Base-by-base conservation (phyloP, 2,888 invertebrate species). In the Trilocha varians region DNA sequence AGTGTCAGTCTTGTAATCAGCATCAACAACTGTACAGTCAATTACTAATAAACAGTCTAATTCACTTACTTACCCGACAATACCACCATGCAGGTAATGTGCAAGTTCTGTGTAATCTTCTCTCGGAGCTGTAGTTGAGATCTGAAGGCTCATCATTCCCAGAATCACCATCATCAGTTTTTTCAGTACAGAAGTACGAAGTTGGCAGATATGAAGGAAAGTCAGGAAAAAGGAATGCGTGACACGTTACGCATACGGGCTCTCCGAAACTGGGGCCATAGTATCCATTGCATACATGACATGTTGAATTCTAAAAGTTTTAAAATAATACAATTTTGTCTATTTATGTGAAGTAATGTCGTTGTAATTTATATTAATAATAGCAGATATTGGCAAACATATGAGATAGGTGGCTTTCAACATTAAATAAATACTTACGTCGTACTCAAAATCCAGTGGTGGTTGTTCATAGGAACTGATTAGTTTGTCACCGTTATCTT, bases 121-220 rank as follows among this genome's bases (percentile, higher is more conserved):
- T 72, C 39, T 89, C 89, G 3, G 85, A 76, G 49, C 82, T 87
- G 47, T 86, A 89, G 57, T 86, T 88, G 39, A 89, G 70, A 65
- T 94, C 94, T 33, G 91, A 90, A 0, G 97, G 97, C 67, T 98
- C 97, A 69, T 98, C 98, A 69, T 96, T 98, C 0, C 97, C 98
- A 0, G 96, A 97, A 71, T 97, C 97, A 52, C 94, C 94, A 56
- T 95, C 96, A 60, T 96, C 96, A 4, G 93, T 92, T 46, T 88
- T 87, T 48, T 89, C 88, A 50, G 86, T 87, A 46, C 65, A 77
- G 58, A 80, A 83, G 51, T 77, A 82, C 3, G 86, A 82, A 42
- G 72, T 77, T 16, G 87, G 88, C 36, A 87, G 64, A 51, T 85
- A 74, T 8, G 87, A 87, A 6, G 89, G 86, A 49, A 92, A 91